A percentile compares a stretch with the other conserved stretches of the same genome.
Evolutionary conservation across 2,113 vertebrate species (phyloP).

Genomic region (Mola mola): DNA sequence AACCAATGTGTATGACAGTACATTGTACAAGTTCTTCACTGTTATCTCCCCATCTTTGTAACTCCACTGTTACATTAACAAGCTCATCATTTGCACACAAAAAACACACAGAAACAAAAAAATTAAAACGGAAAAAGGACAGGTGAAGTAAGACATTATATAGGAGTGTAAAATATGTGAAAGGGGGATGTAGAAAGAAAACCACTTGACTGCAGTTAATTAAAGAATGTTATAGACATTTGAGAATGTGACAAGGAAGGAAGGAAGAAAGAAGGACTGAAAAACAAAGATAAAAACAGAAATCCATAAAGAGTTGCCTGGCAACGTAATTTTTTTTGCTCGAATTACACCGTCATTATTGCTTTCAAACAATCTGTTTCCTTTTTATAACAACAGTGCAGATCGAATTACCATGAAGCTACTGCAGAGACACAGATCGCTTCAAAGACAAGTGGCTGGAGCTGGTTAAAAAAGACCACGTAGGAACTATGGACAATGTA

Average conservation of each 20-base stretch:
- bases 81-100: not conserved
- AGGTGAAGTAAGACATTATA: not conserved
- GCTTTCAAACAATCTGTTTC: slow-evolving; percentile 62
- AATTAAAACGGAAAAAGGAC: not conserved
- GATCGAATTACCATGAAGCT: slow-evolving; percentile 16
- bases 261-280: slow-evolving; percentile 18
- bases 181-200: slow-evolving; percentile 1
- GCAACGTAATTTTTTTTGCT: slow-evolving; percentile 69
- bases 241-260: not conserved
- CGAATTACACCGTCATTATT: slow-evolving; percentile 48
- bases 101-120: too few relatives aligned
- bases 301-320: slow-evolving; percentile 50
- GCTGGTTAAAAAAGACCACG: slow-evolving; percentile 38
- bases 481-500: not conserved
- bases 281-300: slow-evolving; percentile 41
- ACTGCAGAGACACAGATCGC: not conserved
- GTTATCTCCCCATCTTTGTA: not conserved
- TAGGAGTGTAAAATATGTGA: too few relatives aligned
- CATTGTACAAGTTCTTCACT: too few relatives aligned
- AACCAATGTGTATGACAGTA: too few relatives aligned
- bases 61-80: not conserved
- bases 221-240: not conserved
- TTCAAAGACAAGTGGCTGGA: slow-evolving; percentile 8
- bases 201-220: slow-evolving; percentile 11
- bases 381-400: slow-evolving; percentile 40